These are phyloP conservation scores for Polyommatus icarus DNA, from an alignment of 2,888 invertebrate genomes.

Conservation along the genomic window DNA sequence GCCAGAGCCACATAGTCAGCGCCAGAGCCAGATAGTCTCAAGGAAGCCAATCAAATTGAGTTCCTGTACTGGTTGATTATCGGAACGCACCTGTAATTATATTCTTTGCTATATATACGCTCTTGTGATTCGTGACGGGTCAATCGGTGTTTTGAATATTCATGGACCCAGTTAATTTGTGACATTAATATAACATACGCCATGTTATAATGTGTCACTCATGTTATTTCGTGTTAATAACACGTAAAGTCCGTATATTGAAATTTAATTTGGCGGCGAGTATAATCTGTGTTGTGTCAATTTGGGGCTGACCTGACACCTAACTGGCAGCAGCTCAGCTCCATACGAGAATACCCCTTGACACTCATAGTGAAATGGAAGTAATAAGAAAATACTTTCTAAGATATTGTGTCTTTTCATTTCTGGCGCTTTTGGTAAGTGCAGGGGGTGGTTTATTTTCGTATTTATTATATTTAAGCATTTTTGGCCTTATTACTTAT, in stretches of 20 bases:
- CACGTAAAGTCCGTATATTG: not conserved
- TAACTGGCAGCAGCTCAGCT: not conserved
- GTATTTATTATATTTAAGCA: too few relatives aligned
- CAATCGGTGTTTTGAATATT: not conserved
- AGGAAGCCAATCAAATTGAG: too few relatives aligned
- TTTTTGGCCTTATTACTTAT: too few relatives aligned
- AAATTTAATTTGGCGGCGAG: constrained; percentile 12
- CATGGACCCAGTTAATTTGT: not conserved
- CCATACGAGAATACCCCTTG: not conserved
- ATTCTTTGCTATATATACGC: not conserved
- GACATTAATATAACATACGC: not conserved
- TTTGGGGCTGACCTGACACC: constrained; percentile 16
- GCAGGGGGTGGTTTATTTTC: not conserved
- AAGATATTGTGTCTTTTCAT: not conserved
- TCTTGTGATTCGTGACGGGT: not conserved
- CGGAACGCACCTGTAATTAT: not conserved
- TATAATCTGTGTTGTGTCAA: constrained; percentile 2
- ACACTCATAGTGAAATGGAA: not conserved
- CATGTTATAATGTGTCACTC: not conserved
- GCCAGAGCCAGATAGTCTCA: too few relatives aligned
- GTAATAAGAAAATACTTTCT: not conserved
- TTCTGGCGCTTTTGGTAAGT: not conserved
- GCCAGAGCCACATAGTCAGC: too few relatives aligned
- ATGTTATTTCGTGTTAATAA: not conserved
- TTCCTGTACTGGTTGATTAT: not conserved